Evolutionary conservation across 2,888 invertebrate species (phyloP), one percentile per base, ranked within the genome.

Genomic region (Cremastinae sp.): DNA sequence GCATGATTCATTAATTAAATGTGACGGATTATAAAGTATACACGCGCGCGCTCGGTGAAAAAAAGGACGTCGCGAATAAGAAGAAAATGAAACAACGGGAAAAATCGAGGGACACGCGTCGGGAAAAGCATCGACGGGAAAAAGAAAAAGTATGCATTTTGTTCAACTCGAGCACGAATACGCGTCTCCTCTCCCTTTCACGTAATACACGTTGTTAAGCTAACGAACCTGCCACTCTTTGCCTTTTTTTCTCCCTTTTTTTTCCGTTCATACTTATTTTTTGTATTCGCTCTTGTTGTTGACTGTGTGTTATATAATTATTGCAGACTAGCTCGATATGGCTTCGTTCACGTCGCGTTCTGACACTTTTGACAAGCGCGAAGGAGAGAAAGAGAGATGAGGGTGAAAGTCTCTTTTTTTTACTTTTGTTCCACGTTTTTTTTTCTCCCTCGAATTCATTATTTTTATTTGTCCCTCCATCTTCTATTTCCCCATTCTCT

Each of bases 171-270:
- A 49, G 43, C 28, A n/a, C 28, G 28, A 43, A 51, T 51, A 28
- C 56, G 14, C 51, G 41, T 59, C 41, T 16, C 49, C 43, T 66
- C 22, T 59, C 38, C n/a, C 38, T 14, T 34, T 66, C 34, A 28
- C 18, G 38, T 38, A 14, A 54, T 34, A 16, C 34, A 62, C 56
- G 68, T 74, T 68, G 74, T 74, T 69, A 69, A 68, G 74, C 62
- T 74, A 74, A 74, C 74, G 74, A 74, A 74, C 68, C 62, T 54
- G 51, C 69, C 49, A 56, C 56, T 62, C 58, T 34, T 28, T 28
- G 5, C 28, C 28, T 47, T 73, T 58, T 51, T 64, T 22, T 68
- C 38, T 47, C 16, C 12, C 7, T 38, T 41, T 61, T 59, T 59
- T 22, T 47, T 61, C 43, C 12, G 10, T 18, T n/a, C 56, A 49